These are phyloP conservation scores for Phalacrocorax brasilianus DNA, from an alignment of 2,113 vertebrate genomes.

Conservation along the genomic window DNA sequence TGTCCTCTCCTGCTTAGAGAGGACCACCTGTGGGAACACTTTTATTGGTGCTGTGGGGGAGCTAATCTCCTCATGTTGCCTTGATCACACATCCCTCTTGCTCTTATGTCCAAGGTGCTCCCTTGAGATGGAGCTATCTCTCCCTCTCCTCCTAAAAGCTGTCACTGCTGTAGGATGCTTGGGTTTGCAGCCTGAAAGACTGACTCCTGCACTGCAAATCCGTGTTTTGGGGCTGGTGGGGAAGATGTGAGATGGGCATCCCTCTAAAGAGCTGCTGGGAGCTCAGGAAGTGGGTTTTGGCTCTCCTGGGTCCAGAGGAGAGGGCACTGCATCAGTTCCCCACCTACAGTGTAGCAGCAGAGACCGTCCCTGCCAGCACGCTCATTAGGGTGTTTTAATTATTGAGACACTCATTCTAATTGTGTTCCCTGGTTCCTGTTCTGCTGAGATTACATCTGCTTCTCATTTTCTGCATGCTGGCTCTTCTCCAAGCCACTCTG, in stretches of 20 bases:
- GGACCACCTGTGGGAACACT: neutral
- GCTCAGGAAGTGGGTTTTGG: neutral
- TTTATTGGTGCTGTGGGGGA: rapidly evolving
- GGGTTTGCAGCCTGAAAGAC: neutral
- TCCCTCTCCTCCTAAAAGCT: neutral
- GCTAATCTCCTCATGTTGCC: rapidly evolving
- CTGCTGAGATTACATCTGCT: slow-evolving; percentile 9
- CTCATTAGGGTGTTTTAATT: neutral
- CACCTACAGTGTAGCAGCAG: neutral
- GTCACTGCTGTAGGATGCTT: neutral
- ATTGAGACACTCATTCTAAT: neutral
- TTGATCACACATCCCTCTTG: neutral
- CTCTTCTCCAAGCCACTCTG: neutral
- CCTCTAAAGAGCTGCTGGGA: neutral
- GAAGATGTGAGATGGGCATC: neutral
- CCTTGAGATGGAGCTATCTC: neutral
- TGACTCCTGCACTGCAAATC: neutral
- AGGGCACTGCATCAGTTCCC: neutral
- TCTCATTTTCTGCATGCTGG: neutral
- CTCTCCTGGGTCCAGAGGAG: neutral
- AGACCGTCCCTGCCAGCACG: neutral
- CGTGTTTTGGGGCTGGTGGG: rapidly evolving
- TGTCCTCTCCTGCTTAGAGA: neutral
- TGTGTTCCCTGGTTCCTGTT: neutral
- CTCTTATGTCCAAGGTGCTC: neutral